A percentile compares a stretch with the other conserved stretches of the same genome.
phyloP scores from a whole-genome alignment of 1,140 invertebrate genomes.

The Trichoplusia ni region DNA sequence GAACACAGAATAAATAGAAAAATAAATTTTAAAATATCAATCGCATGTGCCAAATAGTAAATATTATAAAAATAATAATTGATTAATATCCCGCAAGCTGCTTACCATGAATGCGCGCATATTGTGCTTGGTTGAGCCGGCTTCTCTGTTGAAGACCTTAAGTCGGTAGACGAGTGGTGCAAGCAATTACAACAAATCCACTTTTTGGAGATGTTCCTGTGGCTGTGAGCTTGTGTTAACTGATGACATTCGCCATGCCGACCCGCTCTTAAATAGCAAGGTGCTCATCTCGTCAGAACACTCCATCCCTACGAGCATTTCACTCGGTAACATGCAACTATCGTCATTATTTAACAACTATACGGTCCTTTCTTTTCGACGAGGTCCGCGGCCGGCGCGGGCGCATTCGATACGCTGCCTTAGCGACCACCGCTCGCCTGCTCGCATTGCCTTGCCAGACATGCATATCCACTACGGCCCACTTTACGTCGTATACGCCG shows the following conservation, averaged over 20 bases:
- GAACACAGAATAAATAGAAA: slow-evolving; percentile 23
- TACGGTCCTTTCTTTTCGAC: slow-evolving; percentile 78
- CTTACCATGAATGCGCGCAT: slow-evolving; percentile 78
- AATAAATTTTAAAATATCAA: slow-evolving; percentile 35
- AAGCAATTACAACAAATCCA: slow-evolving; percentile 55
- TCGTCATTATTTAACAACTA: slow-evolving; percentile 78
- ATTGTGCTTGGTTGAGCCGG: slow-evolving; percentile 58
- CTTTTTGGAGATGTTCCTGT: slow-evolving; percentile 72
- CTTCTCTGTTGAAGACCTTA: slow-evolving; percentile 46
- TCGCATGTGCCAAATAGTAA: slow-evolving; percentile 64
- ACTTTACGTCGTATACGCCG: slow-evolving; percentile 10
- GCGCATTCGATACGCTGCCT: slow-evolving; percentile 71
- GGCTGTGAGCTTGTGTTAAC: slow-evolving; percentile 71
- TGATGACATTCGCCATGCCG: slow-evolving; percentile 76
- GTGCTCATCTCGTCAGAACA: slow-evolving; percentile 76
- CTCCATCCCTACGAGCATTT: slow-evolving; percentile 79
- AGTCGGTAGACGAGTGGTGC: slow-evolving; percentile 42
- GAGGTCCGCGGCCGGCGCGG: slow-evolving; percentile 51
- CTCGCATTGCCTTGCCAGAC: slow-evolving; percentile 9
- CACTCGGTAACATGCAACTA: slow-evolving; percentile 75
- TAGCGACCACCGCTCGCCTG: slow-evolving; percentile 61
- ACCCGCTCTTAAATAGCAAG: slow-evolving; percentile 78
- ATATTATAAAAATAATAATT: slow-evolving; percentile 36
- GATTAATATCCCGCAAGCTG: slow-evolving; percentile 48
- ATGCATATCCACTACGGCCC: slow-evolving; percentile 10